These are phyloP conservation scores for Channa argus DNA, from an alignment of 2,113 vertebrate species.

Conservation along the genomic window DNA sequence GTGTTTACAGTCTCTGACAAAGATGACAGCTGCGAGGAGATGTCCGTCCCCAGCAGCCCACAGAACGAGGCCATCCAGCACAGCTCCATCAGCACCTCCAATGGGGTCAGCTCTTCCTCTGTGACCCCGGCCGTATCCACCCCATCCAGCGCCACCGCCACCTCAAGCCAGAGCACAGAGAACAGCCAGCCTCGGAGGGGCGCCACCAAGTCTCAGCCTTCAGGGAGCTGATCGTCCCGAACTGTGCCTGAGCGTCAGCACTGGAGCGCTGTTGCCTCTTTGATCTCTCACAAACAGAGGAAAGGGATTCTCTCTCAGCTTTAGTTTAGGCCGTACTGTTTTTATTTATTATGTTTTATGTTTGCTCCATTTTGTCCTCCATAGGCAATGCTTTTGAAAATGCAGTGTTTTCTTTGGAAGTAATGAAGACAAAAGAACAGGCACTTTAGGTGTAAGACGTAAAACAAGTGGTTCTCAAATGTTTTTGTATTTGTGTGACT, in stretches of 20 bases:
- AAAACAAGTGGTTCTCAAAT: slow-evolving; percentile 67
- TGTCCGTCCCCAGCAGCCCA: slow-evolving; percentile 94
- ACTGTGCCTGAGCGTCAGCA: slow-evolving; percentile 65
- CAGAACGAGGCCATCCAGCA: slow-evolving; percentile 96
- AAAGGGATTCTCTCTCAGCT: slow-evolving; percentile 74
- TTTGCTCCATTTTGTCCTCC: slow-evolving; percentile 60
- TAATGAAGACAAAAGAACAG: slow-evolving; percentile 79
- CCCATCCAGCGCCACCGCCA: slow-evolving; percentile 78
- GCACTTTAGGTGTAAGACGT: slow-evolving; percentile 85
- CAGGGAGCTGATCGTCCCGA: slow-evolving; percentile 92
- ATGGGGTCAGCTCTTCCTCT: slow-evolving; percentile 93
- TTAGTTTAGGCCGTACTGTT: slow-evolving; percentile 83
- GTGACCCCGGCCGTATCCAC: slow-evolving; percentile 85
- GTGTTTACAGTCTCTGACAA: slow-evolving; percentile 87
- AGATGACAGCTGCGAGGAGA: slow-evolving; percentile 95
- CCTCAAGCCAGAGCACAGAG: slow-evolving; percentile 92
- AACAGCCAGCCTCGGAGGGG: slow-evolving; percentile 85
- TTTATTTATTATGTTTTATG: slow-evolving; percentile 60
- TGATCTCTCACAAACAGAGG: slow-evolving; percentile 79
- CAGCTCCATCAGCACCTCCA: slow-evolving; percentile 98
- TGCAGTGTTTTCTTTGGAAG: slow-evolving; percentile 81
- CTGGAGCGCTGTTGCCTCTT: slow-evolving; percentile 70
- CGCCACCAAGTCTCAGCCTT: slow-evolving; percentile 87
- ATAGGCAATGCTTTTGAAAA: slow-evolving; percentile 75
- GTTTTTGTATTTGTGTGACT: slow-evolving; percentile 76